phyloP scores from a whole-genome alignment of 1,140 invertebrate species.

The Atopsyche davidsoni region DNA sequence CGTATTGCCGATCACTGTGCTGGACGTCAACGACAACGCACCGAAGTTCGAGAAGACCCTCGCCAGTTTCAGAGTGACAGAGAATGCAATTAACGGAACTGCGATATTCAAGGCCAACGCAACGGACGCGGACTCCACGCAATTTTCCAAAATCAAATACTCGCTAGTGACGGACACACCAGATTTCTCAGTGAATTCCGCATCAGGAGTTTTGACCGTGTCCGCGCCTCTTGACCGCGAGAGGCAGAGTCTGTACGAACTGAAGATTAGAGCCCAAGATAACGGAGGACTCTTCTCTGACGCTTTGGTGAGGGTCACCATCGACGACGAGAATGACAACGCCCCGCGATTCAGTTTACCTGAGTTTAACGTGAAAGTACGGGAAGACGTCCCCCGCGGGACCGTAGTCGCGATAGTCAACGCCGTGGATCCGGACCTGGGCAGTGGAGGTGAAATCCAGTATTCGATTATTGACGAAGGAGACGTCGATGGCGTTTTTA shows the following conservation, averaged over 20 bases:
- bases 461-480: constrained; percentile 67
- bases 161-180: constrained; percentile 69
- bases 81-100: constrained; percentile 79
- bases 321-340: constrained; percentile 91
- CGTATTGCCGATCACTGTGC: constrained; percentile 67
- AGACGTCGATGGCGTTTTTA: constrained; percentile 60
- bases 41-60: constrained; percentile 77
- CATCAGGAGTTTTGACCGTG: constrained; percentile 71
- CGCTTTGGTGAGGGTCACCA: constrained; percentile 68
- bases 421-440: constrained; percentile 83
- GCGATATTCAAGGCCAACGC: constrained; percentile 79
- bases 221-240: constrained; percentile 77
- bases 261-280: constrained; percentile 78
- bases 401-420: constrained; percentile 78
- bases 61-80: constrained; percentile 77
- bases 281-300: constrained; percentile 66
- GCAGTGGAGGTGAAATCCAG: constrained; percentile 66
- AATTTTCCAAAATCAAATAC: constrained; percentile 76
- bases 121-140: constrained; percentile 76
- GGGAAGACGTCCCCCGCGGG: constrained; percentile 86
- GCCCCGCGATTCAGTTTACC: constrained; percentile 71
- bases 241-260: constrained; percentile 71
- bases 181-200: constrained; percentile 77
- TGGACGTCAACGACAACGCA: constrained; percentile 83
- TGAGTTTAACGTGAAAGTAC: constrained; percentile 73